These are phyloP conservation scores for Phalacrocorax aristotelis DNA, from an alignment of 2,113 vertebrate species.

Conservation along the genomic window DNA sequence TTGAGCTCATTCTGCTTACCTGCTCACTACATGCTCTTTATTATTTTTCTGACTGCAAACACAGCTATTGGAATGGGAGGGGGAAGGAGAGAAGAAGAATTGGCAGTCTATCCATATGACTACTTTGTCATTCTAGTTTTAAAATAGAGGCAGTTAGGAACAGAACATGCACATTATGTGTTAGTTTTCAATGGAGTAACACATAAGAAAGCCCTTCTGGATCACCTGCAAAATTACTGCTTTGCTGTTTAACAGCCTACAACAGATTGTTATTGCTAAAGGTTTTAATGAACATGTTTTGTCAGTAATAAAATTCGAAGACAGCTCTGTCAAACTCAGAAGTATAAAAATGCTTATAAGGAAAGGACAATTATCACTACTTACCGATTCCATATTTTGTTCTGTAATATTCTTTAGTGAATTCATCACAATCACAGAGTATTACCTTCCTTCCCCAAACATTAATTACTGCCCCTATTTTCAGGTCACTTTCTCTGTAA, in stretches of 20 bases:
- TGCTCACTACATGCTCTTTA: background rate
- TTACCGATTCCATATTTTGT: constrained; percentile 88
- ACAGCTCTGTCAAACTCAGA: constrained; percentile 5
- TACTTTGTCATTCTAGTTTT: background rate
- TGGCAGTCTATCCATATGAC: background rate
- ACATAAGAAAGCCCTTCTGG: background rate
- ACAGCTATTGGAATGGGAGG: background rate
- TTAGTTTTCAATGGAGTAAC: background rate
- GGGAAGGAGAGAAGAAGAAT: background rate
- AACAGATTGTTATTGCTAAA: constrained; percentile 25
- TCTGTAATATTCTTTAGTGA: constrained; percentile 89
- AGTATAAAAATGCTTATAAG: constrained; percentile 22
- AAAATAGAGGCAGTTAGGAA: constrained; percentile 5
- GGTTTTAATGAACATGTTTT: constrained; percentile 38
- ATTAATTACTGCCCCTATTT: constrained; percentile 83
- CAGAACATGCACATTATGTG: background rate
- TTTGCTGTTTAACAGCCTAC: constrained; percentile 27
- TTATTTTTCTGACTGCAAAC: constrained; percentile 22
- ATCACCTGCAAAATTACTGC: constrained; percentile 35
- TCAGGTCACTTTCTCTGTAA: constrained; percentile 88
- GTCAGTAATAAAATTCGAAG: constrained; percentile 51
- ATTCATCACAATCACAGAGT: constrained; percentile 90
- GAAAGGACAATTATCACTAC: constrained; percentile 50
- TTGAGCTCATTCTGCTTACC: background rate
- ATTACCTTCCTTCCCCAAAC: constrained; percentile 88